Base-by-base conservation (phyloP, 2,797 vertebrate species). In the Eurystomus glaucurus region DNA sequence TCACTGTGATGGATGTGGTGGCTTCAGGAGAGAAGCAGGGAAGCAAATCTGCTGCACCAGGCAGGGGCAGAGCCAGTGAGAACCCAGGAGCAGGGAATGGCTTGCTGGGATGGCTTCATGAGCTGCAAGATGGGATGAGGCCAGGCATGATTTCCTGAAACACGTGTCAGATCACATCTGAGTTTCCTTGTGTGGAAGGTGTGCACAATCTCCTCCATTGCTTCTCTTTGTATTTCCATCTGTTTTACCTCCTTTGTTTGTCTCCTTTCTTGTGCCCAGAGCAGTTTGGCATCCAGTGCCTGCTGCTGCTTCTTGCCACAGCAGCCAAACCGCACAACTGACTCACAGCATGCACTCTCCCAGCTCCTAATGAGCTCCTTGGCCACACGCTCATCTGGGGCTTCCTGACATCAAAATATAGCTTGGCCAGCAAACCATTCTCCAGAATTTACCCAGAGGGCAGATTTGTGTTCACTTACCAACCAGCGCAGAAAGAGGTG, bases 1-100 rank as follows among this genome's bases (percentile, higher is more conserved):
- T 89, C 87, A 57, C 65, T 1, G 2, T 23, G 74, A 87, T 75
- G 87, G 81, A 81, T 77, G 75, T 11, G 66, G 57, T 60, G 85
- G 77, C 62, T 4, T 93, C 54, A 8, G 71, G 46, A 85, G 66
- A 41, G 71, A 25, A 61, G 37, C 58, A 41, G 83, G 23, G 61
- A 74, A 51, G 69, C 6, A 8, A 54, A 84, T 17, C 6, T 85
- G 66, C 33, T 72, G 60, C 29, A 8, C 7, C 33, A 10, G 41
- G 68, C 54, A 43, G 9, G 22, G 58, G 41, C 7, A 76, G 58
- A 68, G 69, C 33, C 25, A 50, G 31, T 0, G 3, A 76, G 82
- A 85, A 22, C 41, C 58, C 16, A 1, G 41, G 46, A 20, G 58
- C 29, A 28, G 48, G n/a, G 25, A 12, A 5, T 33, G 1, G 2